A percentile compares a stretch with the other conserved stretches of the same genome.
Evolutionary conservation across 2,797 vertebrate genomes (phyloP).

Genomic region (Lacerta viridis): DNA sequence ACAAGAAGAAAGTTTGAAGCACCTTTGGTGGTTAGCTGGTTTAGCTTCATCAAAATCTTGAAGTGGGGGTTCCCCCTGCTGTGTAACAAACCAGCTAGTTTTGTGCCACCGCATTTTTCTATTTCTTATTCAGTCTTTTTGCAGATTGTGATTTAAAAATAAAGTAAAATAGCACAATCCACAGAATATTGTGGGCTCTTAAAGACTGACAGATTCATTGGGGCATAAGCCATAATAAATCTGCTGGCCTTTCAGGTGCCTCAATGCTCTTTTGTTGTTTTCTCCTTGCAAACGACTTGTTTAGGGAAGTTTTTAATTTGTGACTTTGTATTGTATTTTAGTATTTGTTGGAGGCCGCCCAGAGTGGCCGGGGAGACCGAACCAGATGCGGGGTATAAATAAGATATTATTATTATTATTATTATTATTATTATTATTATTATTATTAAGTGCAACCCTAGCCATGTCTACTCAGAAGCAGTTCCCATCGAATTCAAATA

Average conservation of each 20-base stretch:
- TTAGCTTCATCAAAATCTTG: background rate
- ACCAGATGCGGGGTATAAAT: no score
- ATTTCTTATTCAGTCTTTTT: background rate
- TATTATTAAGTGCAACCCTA: no score
- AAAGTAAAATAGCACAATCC: background rate
- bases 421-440: no score
- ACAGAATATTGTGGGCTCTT: background rate
- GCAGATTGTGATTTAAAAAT: no score
- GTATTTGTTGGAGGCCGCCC: no score
- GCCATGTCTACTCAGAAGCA: no score
- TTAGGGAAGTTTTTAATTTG: no score
- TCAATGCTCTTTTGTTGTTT: background rate
- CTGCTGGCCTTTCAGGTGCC: background rate
- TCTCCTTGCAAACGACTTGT: background rate
- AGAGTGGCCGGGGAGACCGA: no score
- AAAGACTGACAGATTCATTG: slow-evolving; percentile 17
- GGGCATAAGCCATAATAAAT: background rate
- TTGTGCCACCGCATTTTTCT: background rate
- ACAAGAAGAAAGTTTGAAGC: background rate
- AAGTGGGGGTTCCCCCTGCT: no score
- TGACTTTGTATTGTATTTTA: no score
- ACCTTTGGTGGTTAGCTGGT: background rate
- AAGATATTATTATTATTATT: no score
- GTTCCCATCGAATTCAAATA: no score
- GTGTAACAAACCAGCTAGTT: background rate